Evolutionary conservation across 2,113 vertebrate species (phyloP), one percentile per base, ranked within the genome.

Genomic region (Rhabdomys dilectus): DNA sequence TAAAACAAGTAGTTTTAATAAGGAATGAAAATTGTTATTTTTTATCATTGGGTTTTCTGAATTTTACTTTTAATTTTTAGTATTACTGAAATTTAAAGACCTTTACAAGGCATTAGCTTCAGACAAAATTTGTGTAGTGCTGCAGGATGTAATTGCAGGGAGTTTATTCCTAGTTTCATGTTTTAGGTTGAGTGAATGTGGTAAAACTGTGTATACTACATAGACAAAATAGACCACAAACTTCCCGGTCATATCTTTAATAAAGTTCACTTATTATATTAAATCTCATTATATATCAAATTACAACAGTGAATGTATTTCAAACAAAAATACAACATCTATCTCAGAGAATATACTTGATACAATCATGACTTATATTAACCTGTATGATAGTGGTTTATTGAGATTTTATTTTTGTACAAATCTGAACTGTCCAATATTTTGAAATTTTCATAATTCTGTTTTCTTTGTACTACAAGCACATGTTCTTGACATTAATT

Each of bases 311-410:
- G 1, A 64, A 31, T 11, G 13, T 11, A 3, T 64, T 84, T 85
- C 5, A 45, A 16, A 42, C 7, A 45, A 62, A 81, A 85, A 19
- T 2, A 3, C 2, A 64, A 15, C 8, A 2, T 13, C 12, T 4
- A 8, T 39, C 24, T 31, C 39, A 31, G 15, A 85, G 17, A 64
- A 64, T 10, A 8, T 11, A 16, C 26, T 64, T 62, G 42, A 42
- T 82, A 62, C 45, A 10, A 2, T 19, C 17, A 9, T 64, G 13
- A 5, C 7, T 75, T 31, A 51, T 56, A 88, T 58, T 15, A 84
- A 22, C 2, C 62, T 53, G 36, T 11, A 6, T 26, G 13, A 56
- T 1, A 31, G 0, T 2, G 1, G 8, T 45, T 7, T 22, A 5
- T 4, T n/a, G 3, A 51, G 1, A 48, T 19, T 1, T 7, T 13